Evolutionary conservation across 1,140 invertebrate genomes (phyloP), one percentile per base, ranked within the genome.

Genomic region (Ptiloglossa arizonensis): DNA sequence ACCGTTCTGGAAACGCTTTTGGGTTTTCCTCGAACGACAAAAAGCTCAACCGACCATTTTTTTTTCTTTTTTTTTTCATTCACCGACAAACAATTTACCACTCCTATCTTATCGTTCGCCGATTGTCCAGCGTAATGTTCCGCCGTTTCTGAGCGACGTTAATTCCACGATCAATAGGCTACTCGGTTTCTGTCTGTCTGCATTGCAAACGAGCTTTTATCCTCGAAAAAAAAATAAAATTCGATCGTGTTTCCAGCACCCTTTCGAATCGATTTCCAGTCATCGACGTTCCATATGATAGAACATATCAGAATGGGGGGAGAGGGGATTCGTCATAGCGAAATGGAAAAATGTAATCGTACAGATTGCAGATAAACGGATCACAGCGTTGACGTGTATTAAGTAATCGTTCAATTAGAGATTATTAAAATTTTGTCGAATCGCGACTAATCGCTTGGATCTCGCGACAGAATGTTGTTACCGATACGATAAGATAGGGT

Each of bases 101-200:
- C 2, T n/a, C 5, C 44, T 73, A 38, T 63, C 60, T n/a, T 57
- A 35, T 68, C 32, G n/a, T 29, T 5, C n/a, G 19, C 19, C 29
- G 29, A 66, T 48, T 38, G 5, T 24, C 5, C 35, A 27, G 5
- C 27, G 15, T n/a, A 32, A n/a, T 1, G 19, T 44, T 35, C 52
- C 8, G 13, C 17, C 50, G 35, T 63, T 59, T 46, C 38, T 32
- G 35, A 2, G 29, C 22, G 32, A 6, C 22, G 32, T 57, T 46
- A 13, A 54, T 59, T 66, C 72, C n/a, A 17, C 52, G 72, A 75
- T 75, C 71, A 41, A 73, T 73, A 73, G 38, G 5, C 13, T 52
- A 54, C 62, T 56, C 29, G 44, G 13, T 41, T 54, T 60, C 60
- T 38, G 15, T 44, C 24, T 9, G 29, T 54, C 59, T 50, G 29